Percentiles rank a stretch among this genome's conserved stretches.
Conservation (phyloP, 2,888 invertebrate genomes). For the Xiphydria camelus region DNA sequence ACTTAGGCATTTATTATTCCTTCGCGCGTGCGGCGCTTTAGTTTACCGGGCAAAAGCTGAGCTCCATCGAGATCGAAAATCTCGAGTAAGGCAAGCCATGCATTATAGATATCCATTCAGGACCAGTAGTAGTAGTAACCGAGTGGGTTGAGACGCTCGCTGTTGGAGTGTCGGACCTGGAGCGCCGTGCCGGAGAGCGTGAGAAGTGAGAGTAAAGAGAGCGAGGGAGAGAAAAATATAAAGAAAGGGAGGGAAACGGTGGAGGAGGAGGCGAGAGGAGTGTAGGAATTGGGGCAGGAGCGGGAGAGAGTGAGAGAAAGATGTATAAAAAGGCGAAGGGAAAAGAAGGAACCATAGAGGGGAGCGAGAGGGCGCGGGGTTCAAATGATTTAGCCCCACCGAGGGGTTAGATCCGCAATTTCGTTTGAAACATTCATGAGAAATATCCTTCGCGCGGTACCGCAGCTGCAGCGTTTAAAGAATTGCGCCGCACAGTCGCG, state of each 20-base stretch:
- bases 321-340: not conserved
- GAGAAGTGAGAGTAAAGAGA: conserved; percentile 10
- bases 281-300: not conserved
- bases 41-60: conserved; percentile 9
- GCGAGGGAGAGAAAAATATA: conserved; percentile 8
- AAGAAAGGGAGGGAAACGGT: conserved; percentile 4
- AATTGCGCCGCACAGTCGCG: conserved; percentile 48
- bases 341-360: not conserved
- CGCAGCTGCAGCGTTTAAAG: conserved; percentile 46
- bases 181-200: conserved; percentile 16
- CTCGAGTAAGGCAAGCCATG: conserved; percentile 42
- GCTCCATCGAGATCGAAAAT: conserved; percentile 38
- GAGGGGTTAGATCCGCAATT: conserved; percentile 56
- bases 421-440: conserved; percentile 57
- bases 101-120: conserved; percentile 48
- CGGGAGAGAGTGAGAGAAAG: not conserved
- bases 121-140: conserved; percentile 16
- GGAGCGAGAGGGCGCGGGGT: conserved; percentile 28
- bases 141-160: conserved; percentile 2
- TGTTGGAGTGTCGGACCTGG: conserved; percentile 20
- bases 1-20: not conserved
- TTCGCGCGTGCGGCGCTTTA: not conserved
- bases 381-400: conserved; percentile 52
- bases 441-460: conserved; percentile 48
- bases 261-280: conserved; percentile 12